Base-by-base conservation (phyloP, 2,113 vertebrate species). In the Phycodurus eques region DNA sequence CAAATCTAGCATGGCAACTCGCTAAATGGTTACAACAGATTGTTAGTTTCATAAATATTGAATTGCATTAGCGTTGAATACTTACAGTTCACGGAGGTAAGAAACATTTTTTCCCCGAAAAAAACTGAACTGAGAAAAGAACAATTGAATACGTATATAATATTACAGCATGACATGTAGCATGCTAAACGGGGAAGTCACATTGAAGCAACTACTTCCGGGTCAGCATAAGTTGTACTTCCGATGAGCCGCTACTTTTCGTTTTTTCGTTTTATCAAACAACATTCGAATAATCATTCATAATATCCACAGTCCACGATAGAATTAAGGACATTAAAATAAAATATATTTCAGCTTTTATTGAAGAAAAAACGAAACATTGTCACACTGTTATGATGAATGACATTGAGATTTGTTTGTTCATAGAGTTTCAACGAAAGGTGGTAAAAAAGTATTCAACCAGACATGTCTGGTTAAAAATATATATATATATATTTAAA, bases 71-170 rank as follows among this genome's bases (percentile, higher is more conserved):
- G 35, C 33, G 19, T 42, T 2, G 19, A 19, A 77, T 89, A 93
- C 93, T 92, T 53, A 93, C 93, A 78, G 35, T 92, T 93, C 0
- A 75, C 87, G 5, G 90, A 53, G 4, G 93, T 94, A 5, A 94
- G 88, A 75, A 93, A 92, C 93, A 94, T 93, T 61, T 56, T 80
- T 20, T 9, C 6, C 35, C 19, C 11, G 17, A 11, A 10, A 35
- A 46, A 35, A 68, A 49, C 15, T 27, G 1, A 31, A 2, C 5
- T 39, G 35, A 27, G 27, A 11, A 39, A n/a, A 65, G 17, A 15
- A 2, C n/a, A 46, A 43, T 22, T 20, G 3, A 31, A 17, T 49
- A 14, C 15, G 46, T 47, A 31, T 47, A 64, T n/a, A 5, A 12
- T 6, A 42, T 67, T 35, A 64, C 44, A 47, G 13, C 53, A 67